These are phyloP conservation scores for Discoglossus pictus DNA, from an alignment of 2,797 vertebrate genomes.

Conservation along the genomic window DNA sequence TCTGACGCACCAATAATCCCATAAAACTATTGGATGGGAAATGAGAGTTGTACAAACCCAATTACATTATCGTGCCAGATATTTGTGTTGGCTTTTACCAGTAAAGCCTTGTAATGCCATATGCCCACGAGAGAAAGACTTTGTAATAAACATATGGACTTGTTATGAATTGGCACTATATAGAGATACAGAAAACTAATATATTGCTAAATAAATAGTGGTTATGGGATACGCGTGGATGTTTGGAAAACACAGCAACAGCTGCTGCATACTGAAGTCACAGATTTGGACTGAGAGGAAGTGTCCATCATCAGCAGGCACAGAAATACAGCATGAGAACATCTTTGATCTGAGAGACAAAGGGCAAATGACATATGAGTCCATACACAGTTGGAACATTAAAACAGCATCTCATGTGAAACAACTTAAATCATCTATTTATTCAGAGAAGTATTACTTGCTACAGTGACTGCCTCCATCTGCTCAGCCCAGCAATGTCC, in stretches of 20 bases:
- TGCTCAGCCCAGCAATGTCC: constrained; percentile 14
- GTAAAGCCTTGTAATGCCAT: constrained; percentile 33
- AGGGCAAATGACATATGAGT: constrained; percentile 22
- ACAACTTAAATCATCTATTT: constrained; percentile 34
- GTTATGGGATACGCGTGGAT: constrained; percentile 54
- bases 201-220: constrained; percentile 49
- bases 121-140: constrained; percentile 23
- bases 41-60: neutral
- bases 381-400: constrained; percentile 17
- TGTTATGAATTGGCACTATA: constrained; percentile 39
- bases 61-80: constrained; percentile 16
- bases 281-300: constrained; percentile 61
- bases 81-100: constrained; percentile 47
- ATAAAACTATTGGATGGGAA: constrained; percentile 20
- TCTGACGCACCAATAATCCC: constrained; percentile 4
- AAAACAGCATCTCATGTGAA: constrained; percentile 26
- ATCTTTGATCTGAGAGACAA: constrained; percentile 47
- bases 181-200: constrained; percentile 16
- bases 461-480: constrained; percentile 32
- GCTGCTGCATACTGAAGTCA: constrained; percentile 47
- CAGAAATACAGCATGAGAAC: constrained; percentile 64
- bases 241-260: constrained; percentile 66
- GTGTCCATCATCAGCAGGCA: constrained; percentile 61
- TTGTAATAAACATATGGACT: constrained; percentile 37
- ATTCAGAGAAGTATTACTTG: constrained; percentile 17